Conservation (phyloP, 2,797 vertebrate species). For the Sebastes diploproa region DNA sequence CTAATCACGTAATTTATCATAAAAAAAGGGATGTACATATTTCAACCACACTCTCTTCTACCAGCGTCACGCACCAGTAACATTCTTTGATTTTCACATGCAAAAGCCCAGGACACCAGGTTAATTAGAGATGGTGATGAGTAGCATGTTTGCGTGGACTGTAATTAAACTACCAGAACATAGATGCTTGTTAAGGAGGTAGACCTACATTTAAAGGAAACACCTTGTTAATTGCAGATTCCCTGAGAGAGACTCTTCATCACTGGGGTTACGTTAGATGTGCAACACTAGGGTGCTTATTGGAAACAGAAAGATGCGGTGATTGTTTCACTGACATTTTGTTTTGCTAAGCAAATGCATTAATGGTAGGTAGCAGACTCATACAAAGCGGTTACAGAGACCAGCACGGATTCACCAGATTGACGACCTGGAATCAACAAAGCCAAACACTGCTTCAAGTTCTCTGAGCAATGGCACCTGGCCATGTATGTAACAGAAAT, state of each 20-base stretch:
- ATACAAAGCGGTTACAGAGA: not conserved
- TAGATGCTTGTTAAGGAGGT: conserved; percentile 4
- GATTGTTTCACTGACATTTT: not conserved
- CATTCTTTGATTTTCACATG: not conserved
- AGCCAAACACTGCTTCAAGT: not conserved
- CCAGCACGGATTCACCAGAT: not conserved
- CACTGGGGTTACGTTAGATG: not conserved
- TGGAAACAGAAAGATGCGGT: not conserved
- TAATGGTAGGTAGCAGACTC: not conserved
- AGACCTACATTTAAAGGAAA: conserved; percentile 2
- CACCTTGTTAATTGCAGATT: not conserved
- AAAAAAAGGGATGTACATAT: not conserved
- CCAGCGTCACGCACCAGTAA: not conserved
- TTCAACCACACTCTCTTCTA: not conserved
- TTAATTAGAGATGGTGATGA: conserved; percentile 16
- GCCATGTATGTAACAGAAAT: not conserved
- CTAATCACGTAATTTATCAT: not conserved
- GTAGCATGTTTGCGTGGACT: conserved; percentile 18
- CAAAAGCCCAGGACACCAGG: conserved; percentile 12
- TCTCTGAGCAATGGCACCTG: not conserved
- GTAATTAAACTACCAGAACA: conserved; percentile 20
- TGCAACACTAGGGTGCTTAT: not conserved
- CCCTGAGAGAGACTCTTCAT: not conserved
- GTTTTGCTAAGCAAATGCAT: not conserved
- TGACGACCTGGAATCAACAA: not conserved